Percentiles rank a stretch among this genome's conserved stretches.
These are phyloP conservation scores for Cerastoderma edule DNA, from an alignment of 2,888 invertebrate genomes.

Conservation along the genomic window DNA sequence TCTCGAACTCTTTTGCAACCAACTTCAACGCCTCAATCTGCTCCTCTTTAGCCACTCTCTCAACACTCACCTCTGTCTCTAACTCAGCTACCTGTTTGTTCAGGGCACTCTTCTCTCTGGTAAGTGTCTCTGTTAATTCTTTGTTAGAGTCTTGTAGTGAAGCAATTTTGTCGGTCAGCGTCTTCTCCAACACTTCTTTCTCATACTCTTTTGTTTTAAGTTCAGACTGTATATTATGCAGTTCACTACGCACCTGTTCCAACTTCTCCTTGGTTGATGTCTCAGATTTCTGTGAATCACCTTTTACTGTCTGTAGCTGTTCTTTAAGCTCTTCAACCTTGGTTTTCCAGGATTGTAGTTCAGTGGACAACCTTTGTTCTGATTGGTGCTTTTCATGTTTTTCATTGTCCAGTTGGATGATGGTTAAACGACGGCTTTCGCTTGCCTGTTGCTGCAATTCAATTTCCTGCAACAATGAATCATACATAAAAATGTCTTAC, in stretches of 20 bases:
- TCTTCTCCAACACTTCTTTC: constrained; percentile 29
- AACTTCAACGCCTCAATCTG: constrained; percentile 34
- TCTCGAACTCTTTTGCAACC: constrained; percentile 37
- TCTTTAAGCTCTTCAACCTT: constrained; percentile 37
- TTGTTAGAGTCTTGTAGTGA: constrained; percentile 39
- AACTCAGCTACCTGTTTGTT: constrained; percentile 41
- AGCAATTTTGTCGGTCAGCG: constrained; percentile 44
- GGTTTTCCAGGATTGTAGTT: constrained; percentile 34
- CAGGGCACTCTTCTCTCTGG: constrained; percentile 38
- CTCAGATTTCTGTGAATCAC: constrained; percentile 34
- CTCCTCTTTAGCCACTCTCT: constrained; percentile 38
- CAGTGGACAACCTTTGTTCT: constrained; percentile 39
- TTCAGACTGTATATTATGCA: constrained; percentile 11
- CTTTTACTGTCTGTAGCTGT: constrained; percentile 29
- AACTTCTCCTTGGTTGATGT: constrained; percentile 43
- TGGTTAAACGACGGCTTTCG: constrained; percentile 55
- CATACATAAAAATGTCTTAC: constrained; percentile 2
- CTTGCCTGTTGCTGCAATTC: constrained; percentile 51
- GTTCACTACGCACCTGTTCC: constrained; percentile 20
- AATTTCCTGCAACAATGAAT: constrained; percentile 47
- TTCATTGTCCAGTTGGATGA: constrained; percentile 55
- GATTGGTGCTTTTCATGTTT: constrained; percentile 38
- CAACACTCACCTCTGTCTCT: constrained; percentile 43
- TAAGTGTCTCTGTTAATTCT: constrained; percentile 52
- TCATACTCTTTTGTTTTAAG: constrained; percentile 12